Base-by-base conservation (phyloP, 2,797 vertebrate genomes). In the Melanotaenia parkinsoni region DNA sequence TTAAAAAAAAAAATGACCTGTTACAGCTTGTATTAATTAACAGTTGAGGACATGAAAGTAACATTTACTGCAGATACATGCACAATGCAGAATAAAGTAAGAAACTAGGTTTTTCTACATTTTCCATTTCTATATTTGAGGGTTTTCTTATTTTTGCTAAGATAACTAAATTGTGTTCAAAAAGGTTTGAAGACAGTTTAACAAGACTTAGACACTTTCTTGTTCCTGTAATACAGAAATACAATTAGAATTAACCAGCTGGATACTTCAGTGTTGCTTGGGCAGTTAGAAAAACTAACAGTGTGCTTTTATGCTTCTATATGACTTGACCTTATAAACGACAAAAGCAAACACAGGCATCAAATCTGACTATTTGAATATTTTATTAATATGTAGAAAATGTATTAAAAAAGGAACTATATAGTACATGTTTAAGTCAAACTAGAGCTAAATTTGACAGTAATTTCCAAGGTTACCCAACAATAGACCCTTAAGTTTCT, bases 311-410 rank as follows among this genome's bases (percentile, higher is more conserved):
- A 45, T 20, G 43, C 20, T 20, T 22, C 10, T n/a, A 10, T 50
- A 22, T 9, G n/a, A 50, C n/a, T 22, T 50, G 20, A 50, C 47
- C 9, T 50, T 22, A 50, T 4, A 50, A 20, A 22, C n/a, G 47
- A 59, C 24, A 74, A 60, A 57, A 33, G 63, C 22, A 76, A 70
- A 76, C 58, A 59, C 61, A 68, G 2, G 72, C 70, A 76, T 24
- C 43, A 62, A 72, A 67, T 79, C 35, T 69, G 76, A 84, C 85
- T 91, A 92, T 96, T 94, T 79, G 91, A 96, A 96, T 96, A 95
- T 97, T 99, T 99, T 99, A 99, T 98, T 99, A 99, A 98, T 94
- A 95, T 95, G 96, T 99, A 99, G 97, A 99, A 99, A 99, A 99
- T 97, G 95, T 96, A 97, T 97, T 97, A 98, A 97, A 99, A 99